These are phyloP conservation scores for Anagyrus pseudococci DNA, from an alignment of 2,888 invertebrate genomes.

Conservation along the genomic window DNA sequence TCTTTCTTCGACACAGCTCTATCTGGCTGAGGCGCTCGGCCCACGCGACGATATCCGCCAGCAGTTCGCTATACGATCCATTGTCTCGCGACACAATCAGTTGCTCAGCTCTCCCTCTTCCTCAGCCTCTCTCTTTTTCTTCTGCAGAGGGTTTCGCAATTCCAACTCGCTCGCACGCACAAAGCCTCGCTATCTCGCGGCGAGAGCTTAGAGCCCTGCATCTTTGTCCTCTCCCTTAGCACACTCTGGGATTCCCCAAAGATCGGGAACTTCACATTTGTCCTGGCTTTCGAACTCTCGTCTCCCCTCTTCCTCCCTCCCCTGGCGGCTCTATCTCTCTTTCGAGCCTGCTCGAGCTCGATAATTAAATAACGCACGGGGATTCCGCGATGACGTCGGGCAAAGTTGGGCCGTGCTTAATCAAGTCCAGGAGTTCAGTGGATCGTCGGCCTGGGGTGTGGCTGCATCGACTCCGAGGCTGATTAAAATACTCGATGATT, in stretches of 20 bases:
- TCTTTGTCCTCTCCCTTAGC: too few species aligned
- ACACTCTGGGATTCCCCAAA: too few species aligned
- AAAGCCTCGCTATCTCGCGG: background rate
- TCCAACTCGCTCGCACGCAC: constrained; percentile 44
- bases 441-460: too few species aligned
- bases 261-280: constrained; percentile 29
- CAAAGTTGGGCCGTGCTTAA: background rate
- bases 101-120: too few species aligned
- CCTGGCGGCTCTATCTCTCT: too few species aligned
- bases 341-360: background rate
- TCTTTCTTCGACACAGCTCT: too few species aligned
- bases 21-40: too few species aligned
- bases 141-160: constrained; percentile 42
- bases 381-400: constrained; percentile 22
- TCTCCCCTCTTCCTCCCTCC: too few species aligned
- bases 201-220: too few species aligned
- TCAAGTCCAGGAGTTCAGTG: constrained; percentile 7
- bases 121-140: too few species aligned
- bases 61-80: constrained; percentile 51
- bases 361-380: constrained; percentile 35
- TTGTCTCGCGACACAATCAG: constrained; percentile 50
- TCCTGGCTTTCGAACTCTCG: too few species aligned
- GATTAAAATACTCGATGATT: constrained; percentile 10
- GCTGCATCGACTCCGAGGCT: background rate
- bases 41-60: too few species aligned